Base-by-base conservation (phyloP, 2,797 vertebrate genomes). In the Menidia menidia region DNA sequence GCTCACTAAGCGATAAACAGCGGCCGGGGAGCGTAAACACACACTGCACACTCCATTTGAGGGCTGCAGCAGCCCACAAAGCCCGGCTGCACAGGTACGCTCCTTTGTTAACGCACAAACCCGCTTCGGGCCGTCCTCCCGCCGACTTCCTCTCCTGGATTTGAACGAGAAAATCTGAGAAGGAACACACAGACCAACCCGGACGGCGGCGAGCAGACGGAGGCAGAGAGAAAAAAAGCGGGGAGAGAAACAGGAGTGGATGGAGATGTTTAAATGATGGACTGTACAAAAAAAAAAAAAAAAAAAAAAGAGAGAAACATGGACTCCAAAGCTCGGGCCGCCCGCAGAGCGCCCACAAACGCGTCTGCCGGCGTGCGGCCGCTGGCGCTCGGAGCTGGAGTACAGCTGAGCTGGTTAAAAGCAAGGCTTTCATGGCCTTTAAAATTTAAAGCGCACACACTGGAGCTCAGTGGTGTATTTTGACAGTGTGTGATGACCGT, bases 1-100 rank as follows among this genome's bases (percentile, higher is more conserved):
- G 90, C 87, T 88, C 91, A 87, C 92, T 92, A 91, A 91, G 87
- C 88, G 89, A 92, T 94, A 95, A 94, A 94, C 91, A 93, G 88
- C 81, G 72, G 92, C 92, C 76, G 80, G 92, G 90, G 92, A 94
- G 88, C 75, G 86, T 94, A 94, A 93, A 94, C 90, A 93, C 88
- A 90, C 87, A 84, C 88, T 86, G 69, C 84, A 89, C 90, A 91
- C 86, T 87, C 90, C 88, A 93, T 93, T 93, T 1, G 25, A 94
- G 88, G 88, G 89, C 85, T 87, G 73, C 69, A 54, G 71, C 80
- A 78, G 84, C 35, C 70, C 61, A 68, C 75, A 82, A 85, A 87
- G 55, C 76, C 84, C 68, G 3, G 31, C 65, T 77, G 75, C 75
- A 73, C 78, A 90, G 83, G 80, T 85, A 82, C 65, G 77, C 55